phyloP scores from a whole-genome alignment of 2,888 invertebrate species.

The Drosophila pegasa region DNA sequence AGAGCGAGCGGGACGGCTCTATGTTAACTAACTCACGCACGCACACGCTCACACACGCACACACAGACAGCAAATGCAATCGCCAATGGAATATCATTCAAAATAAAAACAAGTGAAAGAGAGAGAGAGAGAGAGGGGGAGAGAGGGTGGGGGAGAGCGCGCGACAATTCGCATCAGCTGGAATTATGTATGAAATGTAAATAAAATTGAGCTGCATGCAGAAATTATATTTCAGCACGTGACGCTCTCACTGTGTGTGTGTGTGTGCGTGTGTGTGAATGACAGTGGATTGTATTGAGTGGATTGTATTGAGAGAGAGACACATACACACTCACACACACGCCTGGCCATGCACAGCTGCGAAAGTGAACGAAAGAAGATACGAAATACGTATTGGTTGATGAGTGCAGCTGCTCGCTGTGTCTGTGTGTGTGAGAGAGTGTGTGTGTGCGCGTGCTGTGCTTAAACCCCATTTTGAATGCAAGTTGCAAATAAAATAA shows the following conservation, averaged over 20 bases:
- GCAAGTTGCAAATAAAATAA: conserved; percentile 24
- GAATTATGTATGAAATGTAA: conserved; percentile 61
- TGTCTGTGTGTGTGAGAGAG: conserved; percentile 4
- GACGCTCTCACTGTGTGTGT: conserved; percentile 50
- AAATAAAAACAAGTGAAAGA: conserved; percentile 6
- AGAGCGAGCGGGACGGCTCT: conserved; percentile 3
- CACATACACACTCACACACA: neutral
- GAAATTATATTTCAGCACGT: conserved; percentile 59
- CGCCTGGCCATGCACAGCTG: conserved; percentile 13
- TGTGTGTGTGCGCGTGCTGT: conserved; percentile 21
- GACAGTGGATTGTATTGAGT: conserved; percentile 50
- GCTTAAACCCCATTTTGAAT: conserved; percentile 50
- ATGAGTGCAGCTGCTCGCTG: conserved; percentile 17
- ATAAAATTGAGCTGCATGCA: conserved; percentile 76
- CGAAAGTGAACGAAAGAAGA: conserved; percentile 47
- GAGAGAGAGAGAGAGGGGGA: neutral
- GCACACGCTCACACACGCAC: neutral
- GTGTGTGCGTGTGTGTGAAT: conserved; percentile 35
- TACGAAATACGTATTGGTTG: conserved; percentile 33
- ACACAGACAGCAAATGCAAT: conserved; percentile 25
- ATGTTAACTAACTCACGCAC: conserved; percentile 8
- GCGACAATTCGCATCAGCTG: conserved; percentile 37
- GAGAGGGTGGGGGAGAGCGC: neutral
- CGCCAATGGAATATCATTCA: conserved; percentile 38
- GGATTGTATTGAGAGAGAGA: conserved; percentile 27